These are phyloP conservation scores for Henricia sp. DNA, from an alignment of 53 echinoderm and acorn worm genomes.

Conservation along the genomic window DNA sequence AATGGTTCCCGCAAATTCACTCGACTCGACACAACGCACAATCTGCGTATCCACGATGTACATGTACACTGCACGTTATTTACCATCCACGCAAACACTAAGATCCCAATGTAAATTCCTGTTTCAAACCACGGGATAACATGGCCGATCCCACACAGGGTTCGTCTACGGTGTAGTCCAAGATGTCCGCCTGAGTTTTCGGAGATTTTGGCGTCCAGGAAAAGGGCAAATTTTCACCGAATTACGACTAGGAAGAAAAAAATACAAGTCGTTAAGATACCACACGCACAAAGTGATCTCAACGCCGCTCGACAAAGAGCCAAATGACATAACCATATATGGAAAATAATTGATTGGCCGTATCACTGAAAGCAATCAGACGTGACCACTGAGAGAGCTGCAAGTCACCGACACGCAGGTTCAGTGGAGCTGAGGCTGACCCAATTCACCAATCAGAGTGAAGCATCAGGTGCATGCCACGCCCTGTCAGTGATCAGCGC, in stretches of 20 bases:
- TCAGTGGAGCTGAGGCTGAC: constrained; percentile 23
- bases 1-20: constrained; percentile 5
- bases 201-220: constrained; percentile 45
- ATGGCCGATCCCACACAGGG: constrained; percentile 19
- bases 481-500: constrained; percentile 73
- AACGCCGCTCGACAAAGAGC: constrained; percentile 92
- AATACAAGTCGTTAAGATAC: constrained; percentile 80
- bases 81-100: constrained; percentile 47
- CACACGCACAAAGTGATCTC: constrained; percentile 84
- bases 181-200: constrained; percentile 40
- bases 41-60: constrained; percentile 34
- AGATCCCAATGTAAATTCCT: constrained; percentile 48
- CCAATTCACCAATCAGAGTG: constrained; percentile 67
- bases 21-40: not conserved
- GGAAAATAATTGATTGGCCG: constrained; percentile 99
- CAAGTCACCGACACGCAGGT: constrained; percentile 81
- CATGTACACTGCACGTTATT: constrained; percentile 50
- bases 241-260: constrained; percentile 30
- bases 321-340: constrained; percentile 96
- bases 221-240: constrained; percentile 38
- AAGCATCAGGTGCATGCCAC: constrained; percentile 38
- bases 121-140: constrained; percentile 44
- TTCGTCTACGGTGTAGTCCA: constrained; percentile 13
- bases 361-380: constrained; percentile 96
- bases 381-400: constrained; percentile 81